phyloP scores from a whole-genome alignment of 2,113 vertebrate genomes.

The Urocolius indicus region DNA sequence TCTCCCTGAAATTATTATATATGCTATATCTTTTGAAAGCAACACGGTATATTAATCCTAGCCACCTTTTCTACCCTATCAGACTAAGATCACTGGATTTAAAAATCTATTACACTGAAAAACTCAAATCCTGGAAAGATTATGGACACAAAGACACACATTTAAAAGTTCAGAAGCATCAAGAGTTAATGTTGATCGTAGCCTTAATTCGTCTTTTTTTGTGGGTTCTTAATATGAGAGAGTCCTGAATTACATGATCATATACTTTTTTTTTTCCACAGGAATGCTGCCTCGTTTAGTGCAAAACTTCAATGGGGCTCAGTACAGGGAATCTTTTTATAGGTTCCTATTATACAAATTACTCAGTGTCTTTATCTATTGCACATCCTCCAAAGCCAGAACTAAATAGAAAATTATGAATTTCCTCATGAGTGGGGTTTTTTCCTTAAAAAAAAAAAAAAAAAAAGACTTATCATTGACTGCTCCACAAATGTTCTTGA shows the following conservation, averaged over 20 bases:
- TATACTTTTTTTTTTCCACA: not conserved
- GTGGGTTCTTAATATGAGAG: not conserved
- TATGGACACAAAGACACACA: not conserved
- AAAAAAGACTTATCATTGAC: not conserved
- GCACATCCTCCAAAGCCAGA: not conserved
- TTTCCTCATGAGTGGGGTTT: not conserved
- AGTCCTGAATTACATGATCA: constrained; percentile 10
- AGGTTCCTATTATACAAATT: constrained; percentile 16
- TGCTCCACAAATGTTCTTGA: not conserved
- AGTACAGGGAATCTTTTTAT: not conserved
- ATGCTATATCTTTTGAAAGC: not conserved
- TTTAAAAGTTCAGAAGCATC: not conserved
- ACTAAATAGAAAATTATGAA: constrained; percentile 27
- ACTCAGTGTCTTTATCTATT: constrained; percentile 22
- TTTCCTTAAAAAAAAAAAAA: not conserved
- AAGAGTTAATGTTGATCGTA: not conserved
- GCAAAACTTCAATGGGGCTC: not conserved
- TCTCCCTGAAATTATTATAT: not conserved
- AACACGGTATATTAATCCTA: not conserved
- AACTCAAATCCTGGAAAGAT: not conserved
- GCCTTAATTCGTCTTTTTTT: not conserved
- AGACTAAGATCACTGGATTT: not conserved
- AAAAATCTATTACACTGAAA: not conserved
- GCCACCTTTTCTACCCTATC: not conserved
- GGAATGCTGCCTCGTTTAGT: not conserved